phyloP scores from a whole-genome alignment of 2,888 invertebrate species.

The Anodontia alba region DNA sequence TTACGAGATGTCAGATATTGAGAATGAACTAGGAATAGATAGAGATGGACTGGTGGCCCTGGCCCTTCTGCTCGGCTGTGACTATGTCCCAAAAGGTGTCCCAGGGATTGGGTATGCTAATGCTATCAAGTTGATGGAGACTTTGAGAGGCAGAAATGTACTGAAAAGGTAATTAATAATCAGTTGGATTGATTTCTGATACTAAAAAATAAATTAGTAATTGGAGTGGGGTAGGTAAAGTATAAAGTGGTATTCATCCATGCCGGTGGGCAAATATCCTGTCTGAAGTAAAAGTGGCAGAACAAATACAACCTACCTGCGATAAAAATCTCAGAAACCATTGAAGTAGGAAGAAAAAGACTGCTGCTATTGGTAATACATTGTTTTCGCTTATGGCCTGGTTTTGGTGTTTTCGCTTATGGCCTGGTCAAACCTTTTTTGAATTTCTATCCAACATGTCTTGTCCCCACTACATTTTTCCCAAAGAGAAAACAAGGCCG shows the following conservation, averaged over 20 bases:
- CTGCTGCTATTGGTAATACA: too few relatives aligned
- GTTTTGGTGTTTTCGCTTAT: too few relatives aligned
- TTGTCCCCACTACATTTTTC: too few relatives aligned
- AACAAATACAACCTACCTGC: too few relatives aligned
- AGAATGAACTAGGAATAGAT: slow-evolving; percentile 89
- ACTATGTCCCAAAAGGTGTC: slow-evolving; percentile 91
- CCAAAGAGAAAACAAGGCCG: too few relatives aligned
- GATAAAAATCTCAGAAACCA: too few relatives aligned
- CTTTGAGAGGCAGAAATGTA: slow-evolving; percentile 62
- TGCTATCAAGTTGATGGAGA: slow-evolving; percentile 87
- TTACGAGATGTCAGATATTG: slow-evolving; percentile 90
- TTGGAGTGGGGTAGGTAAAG: background rate
- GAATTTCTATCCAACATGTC: too few relatives aligned
- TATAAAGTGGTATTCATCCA: background rate
- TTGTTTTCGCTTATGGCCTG: too few relatives aligned
- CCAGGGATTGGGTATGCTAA: slow-evolving; percentile 91
- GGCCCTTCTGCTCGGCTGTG: slow-evolving; percentile 94
- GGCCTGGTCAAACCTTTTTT: too few relatives aligned
- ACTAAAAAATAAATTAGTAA: background rate
- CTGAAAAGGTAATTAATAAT: slow-evolving; percentile 70
- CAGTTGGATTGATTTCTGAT: too few relatives aligned
- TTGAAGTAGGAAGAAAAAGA: too few relatives aligned
- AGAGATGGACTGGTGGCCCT: slow-evolving; percentile 93
- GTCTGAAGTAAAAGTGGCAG: too few relatives aligned
- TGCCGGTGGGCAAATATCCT: background rate